Evolutionary conservation across 1,140 invertebrate species (phyloP), one percentile per base, ranked within the genome.

Genomic region (Sminthurinus signatus): DNA sequence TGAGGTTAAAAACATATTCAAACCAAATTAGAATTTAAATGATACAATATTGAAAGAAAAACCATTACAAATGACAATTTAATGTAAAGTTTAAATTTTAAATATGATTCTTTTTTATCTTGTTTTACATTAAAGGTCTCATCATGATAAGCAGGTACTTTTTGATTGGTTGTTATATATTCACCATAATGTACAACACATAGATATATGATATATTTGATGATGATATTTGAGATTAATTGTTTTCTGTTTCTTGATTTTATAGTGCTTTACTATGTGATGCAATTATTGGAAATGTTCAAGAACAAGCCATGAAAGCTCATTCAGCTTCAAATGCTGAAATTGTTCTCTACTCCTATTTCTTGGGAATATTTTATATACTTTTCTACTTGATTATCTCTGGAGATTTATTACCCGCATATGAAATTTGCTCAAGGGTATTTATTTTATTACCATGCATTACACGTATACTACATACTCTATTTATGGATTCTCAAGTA

Each of bases 211-310:
- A n/a, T n/a, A n/a, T n/a, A n/a, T n/a, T n/a, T n/a, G n/a, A n/a
- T n/a, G n/a, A n/a, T n/a, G n/a, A n/a, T n/a, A n/a, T n/a, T n/a
- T n/a, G n/a, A n/a, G n/a, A n/a, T n/a, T n/a, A n/a, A n/a, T n/a
- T n/a, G n/a, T n/a, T n/a, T n/a, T n/a, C n/a, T n/a, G n/a, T n/a
- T n/a, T 36, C 15, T 36, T 36, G 32, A 36, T 15, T 8, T 56
- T 56, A 21, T 14, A 83, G 81, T 67, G 93, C 94, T 0, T 77
- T 98, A 39, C 75, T 93, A 12, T 95, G 92, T 74, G 94, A 98
- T 81, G 93, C 93, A 1, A 81, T 88, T 29, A 96, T 97, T 72
- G 93, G 93, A 42, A 98, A 98, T 81, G 86, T 96, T 2, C 93
- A 97, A 80, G 94, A 97, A 76, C 95, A 96, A 78, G 85, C 86